phyloP scores from a whole-genome alignment of 2,888 invertebrate species.

The Elysia crispata region DNA sequence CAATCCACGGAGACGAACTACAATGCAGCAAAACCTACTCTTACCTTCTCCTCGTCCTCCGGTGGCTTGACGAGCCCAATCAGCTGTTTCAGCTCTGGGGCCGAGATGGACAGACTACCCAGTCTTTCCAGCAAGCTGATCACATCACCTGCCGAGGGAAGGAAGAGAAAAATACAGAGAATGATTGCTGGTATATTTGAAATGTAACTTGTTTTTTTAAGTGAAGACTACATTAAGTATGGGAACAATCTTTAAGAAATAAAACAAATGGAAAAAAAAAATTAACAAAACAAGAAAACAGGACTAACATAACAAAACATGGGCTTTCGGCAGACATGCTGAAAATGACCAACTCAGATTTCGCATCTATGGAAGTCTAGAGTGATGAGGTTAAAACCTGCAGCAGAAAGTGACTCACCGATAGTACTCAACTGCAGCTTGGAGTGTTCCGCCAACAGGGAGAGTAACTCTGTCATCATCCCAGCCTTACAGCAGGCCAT shows the following conservation, averaged over 20 bases:
- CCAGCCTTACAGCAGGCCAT: constrained; percentile 80
- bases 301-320: too few relatives aligned
- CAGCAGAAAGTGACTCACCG: constrained; percentile 11
- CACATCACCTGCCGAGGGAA: constrained; percentile 77
- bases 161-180: not conserved
- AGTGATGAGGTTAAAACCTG: too few relatives aligned
- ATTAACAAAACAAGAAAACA: not conserved
- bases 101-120: constrained; percentile 81
- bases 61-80: constrained; percentile 78
- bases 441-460: constrained; percentile 36
- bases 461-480: constrained; percentile 75
- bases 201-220: not conserved
- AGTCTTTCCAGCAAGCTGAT: constrained; percentile 81
- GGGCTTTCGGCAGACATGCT: too few relatives aligned
- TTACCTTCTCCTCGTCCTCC: constrained; percentile 75
- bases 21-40: not conserved
- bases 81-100: constrained; percentile 81
- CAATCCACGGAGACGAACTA: too few relatives aligned
- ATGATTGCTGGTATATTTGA: not conserved
- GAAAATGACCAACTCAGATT: too few relatives aligned
- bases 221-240: too few relatives aligned
- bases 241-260: too few relatives aligned
- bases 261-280: not conserved
- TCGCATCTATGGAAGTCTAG: too few relatives aligned
- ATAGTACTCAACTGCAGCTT: constrained; percentile 38